Conservation (phyloP, 2,113 vertebrate species). For the Eurystomus gularis region DNA sequence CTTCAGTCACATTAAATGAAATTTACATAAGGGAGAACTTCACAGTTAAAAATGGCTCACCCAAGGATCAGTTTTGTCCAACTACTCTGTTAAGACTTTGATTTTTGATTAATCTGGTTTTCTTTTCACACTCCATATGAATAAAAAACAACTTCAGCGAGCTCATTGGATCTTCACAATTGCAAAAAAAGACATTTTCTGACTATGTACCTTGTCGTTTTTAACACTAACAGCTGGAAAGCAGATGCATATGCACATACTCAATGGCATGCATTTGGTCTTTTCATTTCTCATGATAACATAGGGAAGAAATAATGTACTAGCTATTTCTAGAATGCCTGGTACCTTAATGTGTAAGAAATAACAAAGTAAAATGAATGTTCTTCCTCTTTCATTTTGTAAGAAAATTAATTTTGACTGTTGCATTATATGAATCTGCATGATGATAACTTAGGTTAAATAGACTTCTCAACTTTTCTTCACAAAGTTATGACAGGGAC, state of each 20-base stretch:
- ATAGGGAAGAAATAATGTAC: background rate
- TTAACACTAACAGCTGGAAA: background rate
- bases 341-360: background rate
- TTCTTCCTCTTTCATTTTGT: background rate
- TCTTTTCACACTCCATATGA: background rate
- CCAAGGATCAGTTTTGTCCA: background rate
- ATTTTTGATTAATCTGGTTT: background rate
- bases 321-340: background rate
- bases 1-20: background rate
- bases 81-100: background rate
- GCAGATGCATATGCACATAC: background rate
- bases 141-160: background rate
- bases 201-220: background rate
- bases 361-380: background rate
- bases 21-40: background rate
- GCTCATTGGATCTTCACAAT: background rate
- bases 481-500: background rate
- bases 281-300: background rate
- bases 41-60: background rate
- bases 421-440: background rate
- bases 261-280: background rate
- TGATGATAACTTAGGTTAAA: background rate
- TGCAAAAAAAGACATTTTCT: background rate
- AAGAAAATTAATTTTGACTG: conserved; percentile 5
- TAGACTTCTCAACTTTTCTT: background rate